Percentiles rank a stretch among this genome's conserved stretches.
These are phyloP conservation scores for Hemibagrus wyckioides DNA, from an alignment of 2,113 vertebrate genomes.

Conservation along the genomic window DNA sequence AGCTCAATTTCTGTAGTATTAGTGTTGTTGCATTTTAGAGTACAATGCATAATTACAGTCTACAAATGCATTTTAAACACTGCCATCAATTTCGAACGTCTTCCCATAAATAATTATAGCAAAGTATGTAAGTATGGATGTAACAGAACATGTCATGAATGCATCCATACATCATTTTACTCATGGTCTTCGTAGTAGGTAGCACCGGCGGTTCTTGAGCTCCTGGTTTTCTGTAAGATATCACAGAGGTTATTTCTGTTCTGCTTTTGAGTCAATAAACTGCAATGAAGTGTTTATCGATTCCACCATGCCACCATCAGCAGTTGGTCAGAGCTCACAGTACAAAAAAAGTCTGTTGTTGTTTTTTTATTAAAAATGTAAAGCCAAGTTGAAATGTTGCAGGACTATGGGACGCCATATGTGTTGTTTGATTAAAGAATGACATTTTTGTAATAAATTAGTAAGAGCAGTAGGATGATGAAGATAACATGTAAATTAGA, in stretches of 20 bases:
- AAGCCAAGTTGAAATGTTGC: constrained; percentile 1
- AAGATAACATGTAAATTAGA: constrained; percentile 45
- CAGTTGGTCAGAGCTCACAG: constrained; percentile 45
- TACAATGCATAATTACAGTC: not conserved
- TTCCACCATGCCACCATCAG: constrained; percentile 36
- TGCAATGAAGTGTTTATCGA: constrained; percentile 48
- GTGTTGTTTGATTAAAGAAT: constrained; percentile 26
- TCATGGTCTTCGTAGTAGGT: not conserved
- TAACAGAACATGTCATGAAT: not conserved
- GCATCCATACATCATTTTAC: not conserved
- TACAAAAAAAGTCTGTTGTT: constrained; percentile 3
- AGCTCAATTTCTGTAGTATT: not conserved
- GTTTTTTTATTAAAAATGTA: constrained; percentile 15
- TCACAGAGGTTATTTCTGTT: constrained; percentile 24
- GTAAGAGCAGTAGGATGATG: constrained; percentile 49
- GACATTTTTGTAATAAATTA: constrained; percentile 55
- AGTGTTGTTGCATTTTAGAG: not conserved
- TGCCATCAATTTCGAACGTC: not conserved
- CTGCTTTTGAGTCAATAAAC: constrained; percentile 18
- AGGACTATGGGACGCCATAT: not conserved
- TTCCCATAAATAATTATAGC: not conserved
- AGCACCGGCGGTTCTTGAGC: not conserved
- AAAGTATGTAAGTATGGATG: not conserved
- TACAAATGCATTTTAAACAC: not conserved
- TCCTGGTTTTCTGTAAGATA: constrained; percentile 28